Evolutionary conservation across 2,888 invertebrate species (phyloP), one percentile per base, ranked within the genome.

Genomic region (Hypsopygia costalis): DNA sequence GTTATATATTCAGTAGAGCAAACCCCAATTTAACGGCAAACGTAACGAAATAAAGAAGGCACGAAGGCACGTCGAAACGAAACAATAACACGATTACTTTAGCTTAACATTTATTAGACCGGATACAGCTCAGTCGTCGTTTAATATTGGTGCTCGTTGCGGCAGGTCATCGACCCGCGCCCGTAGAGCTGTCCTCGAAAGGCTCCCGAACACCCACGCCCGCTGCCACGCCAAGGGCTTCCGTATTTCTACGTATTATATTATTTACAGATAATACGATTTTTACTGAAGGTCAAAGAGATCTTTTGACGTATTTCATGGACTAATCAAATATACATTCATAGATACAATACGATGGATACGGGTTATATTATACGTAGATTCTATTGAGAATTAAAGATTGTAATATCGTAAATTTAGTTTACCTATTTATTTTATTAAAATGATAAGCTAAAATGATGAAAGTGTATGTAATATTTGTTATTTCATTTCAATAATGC

Each of bases 91-190:
- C 53, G 57, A 65, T 60, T 61, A 64, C 59, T 52, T 54, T 48
- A 52, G 53, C 48, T 49, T 59, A 62, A 56, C 60, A 57, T 66
- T 68, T 66, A 71, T 67, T 61, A 61, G 53, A 52, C 40, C 49
- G 48, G 50, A 33, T 38, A 38, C 22, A 16, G 12, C 20, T 9
- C 11, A 33, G 33, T 12, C 8, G 22, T 20, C 39, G 39, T 62
- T 62, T 57, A 49, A 57, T 46, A 55, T 53, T 33, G 43, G 41
- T 40, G 31, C 46, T 34, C 20, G 34, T 48, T 44, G 46, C 36
- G 44, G 40, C 51, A 56, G 70, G 66, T 70, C 68, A 47, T 56
- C 59, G 70, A 65, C 68, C 56, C 50, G 16, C 42, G 52, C 58
- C 61, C 60, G 57, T 58, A 52, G 34, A 41, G 34, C 50, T 3